Base-by-base conservation (phyloP, 2,113 vertebrate species). In the Gymnorhina tibicen region DNA sequence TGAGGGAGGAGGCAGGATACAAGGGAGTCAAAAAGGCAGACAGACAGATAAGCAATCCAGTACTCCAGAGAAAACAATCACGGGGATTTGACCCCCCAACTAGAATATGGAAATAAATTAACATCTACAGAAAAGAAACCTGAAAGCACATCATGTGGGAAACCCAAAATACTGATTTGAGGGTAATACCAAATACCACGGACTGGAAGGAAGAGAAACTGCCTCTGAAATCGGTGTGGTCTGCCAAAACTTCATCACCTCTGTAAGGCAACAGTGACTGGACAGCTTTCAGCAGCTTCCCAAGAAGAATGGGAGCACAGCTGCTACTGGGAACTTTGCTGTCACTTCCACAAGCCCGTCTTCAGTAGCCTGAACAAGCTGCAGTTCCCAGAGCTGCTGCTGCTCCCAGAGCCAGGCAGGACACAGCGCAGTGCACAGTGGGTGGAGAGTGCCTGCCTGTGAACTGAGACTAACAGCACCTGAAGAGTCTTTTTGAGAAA, bases 71-170 rank as follows among this genome's bases (percentile, higher is more conserved):
- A 75, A 72, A 68, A 68, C 46, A 66, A 21, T 27, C 26, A 14
- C 23, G 59, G 30, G 12, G 9, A 14, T 76, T 74, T 0, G 0
- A 41, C 3, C 6, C 5, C 33, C 8, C 5, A 3, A 1, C 23
- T 47, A 28, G 17, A 68, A 60, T 8, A 68, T 0, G 0, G 19
- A 39, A 62, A n/a, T 19, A 50, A 26, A n/a, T 1, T 52, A 35
- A 27, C 13, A 58, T 23, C 42, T 37, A 85, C 12, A 84, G 50
- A 78, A 85, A 82, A 79, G 47, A n/a, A n/a, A 32, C 49, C 15
- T 64, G 33, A 49, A 49, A 56, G 35, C 16, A 85, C 1, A 1
- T 13, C 2, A 1, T 4, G 5, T 0, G 0, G 26, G 60, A 70
- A 84, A 47, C 42, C 11, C 2, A 0, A 69, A 94, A 66, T 28